Evolutionary conservation across 2,888 invertebrate genomes (phyloP), one percentile per base, ranked within the genome.

Genomic region (Rotaria magnacalcarata): DNA sequence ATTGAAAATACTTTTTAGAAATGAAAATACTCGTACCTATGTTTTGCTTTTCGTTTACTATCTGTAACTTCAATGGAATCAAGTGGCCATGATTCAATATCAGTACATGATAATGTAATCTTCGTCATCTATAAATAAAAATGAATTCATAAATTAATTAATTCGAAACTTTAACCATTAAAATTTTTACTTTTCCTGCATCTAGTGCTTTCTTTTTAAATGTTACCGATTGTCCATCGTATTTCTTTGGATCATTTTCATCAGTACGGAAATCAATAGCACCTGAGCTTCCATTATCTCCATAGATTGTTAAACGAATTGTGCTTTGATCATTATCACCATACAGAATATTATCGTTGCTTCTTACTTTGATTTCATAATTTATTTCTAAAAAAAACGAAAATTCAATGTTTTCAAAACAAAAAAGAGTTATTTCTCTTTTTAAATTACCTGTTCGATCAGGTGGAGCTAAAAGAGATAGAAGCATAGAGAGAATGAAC

Each of bases 281-380:
- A n/a, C 80, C 80, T 47, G 80, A 80, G n/a, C 80, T 80, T 47
- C 80, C 80, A 47, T 80, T 47, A 47, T 47, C 80, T 6, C 80
- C 80, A 80, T 47, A 80, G 47, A 80, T 80, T 11, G 11, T 80
- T 8, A 80, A 47, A 34, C 6, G 7, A 5, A 80, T 19, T 11
- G 14, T 3, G 10, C 47, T 21, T 67, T 16, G 16, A 8, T 47
- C 24, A 19, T 43, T 24, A 80, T 80, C 47, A 47, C n/a, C 47
- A 80, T 80, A 47, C 21, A 24, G 16, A 47, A 80, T 80, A 47
- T 19, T 4, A 11, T 80, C 80, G 47, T 80, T 34, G 47, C 80
- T 80, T 14, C 34, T 80, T 6, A 80, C 14, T 80, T 80, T 80
- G 1, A 80, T 80, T n/a, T 80, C 80, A 47, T 80, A 80, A 10